Evolutionary conservation across 2,888 invertebrate genomes (phyloP), one percentile per base, ranked within the genome.

Genomic region (Sialis fuliginosa): DNA sequence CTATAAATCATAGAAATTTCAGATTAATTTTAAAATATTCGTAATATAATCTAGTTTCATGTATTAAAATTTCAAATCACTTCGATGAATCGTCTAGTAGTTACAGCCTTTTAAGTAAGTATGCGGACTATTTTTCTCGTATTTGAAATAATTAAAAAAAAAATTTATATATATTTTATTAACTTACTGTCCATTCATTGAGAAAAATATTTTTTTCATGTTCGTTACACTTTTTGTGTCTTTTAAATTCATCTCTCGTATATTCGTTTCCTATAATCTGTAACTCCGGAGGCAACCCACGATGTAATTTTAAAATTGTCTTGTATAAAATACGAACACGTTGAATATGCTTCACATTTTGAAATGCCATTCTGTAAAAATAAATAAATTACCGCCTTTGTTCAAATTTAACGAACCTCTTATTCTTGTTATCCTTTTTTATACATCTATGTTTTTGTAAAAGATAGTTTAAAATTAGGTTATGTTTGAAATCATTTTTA

Each of bases 181-280:
- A 51, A 61, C 72, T 67, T 64, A 88, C 92, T 44, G 85, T 81
- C 93, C 93, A 95, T 67, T 91, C 92, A 31, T 72, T 76, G 63
- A 93, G 74, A 60, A 95, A 95, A 46, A 81, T 70, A 9, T 71
- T 66, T 0, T 86, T 77, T 62, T 89, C 86, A 40, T 70, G 67
- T 1, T 72, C 68, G 46, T 74, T 74, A 54, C 84, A 85, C 7
- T 70, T 73, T 58, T 85, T 84, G 61, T 93, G 92, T 42, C 87
- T 68, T 58, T 77, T 79, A 62, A 95, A 95, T 64, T 95, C 79
- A 52, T 75, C 75, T 55, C 68, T 68, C 1, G 71, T 71, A 59
- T 79, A 79, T 50, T 66, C 63, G 52, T 75, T 71, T 10, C 79
- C 79, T 39, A 79, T 52, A 7, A 65, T 60, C 56, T 68, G 64